phyloP scores from a whole-genome alignment of 2,888 invertebrate species.

The Drosophila melanosoma region DNA sequence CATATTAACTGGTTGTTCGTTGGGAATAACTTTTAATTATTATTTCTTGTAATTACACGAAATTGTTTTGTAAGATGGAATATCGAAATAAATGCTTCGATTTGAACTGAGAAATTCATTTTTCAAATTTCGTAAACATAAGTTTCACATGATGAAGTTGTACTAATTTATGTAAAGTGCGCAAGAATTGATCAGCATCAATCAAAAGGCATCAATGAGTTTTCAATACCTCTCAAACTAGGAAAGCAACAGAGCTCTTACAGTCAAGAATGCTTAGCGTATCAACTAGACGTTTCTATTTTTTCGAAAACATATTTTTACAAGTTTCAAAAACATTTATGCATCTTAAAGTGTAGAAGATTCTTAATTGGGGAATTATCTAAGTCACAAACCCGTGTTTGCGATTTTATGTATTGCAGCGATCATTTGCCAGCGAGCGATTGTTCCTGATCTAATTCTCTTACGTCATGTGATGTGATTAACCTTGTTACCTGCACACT shows the following conservation, averaged over 20 bases:
- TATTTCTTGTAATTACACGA: neutral
- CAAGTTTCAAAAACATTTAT: neutral
- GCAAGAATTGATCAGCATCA: neutral
- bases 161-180: neutral
- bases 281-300: neutral
- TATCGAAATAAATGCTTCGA: neutral
- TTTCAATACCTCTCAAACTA: neutral
- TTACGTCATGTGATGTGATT: neutral
- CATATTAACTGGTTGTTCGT: neutral
- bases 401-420: neutral
- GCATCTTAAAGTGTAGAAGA: neutral
- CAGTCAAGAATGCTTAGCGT: neutral
- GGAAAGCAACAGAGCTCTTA: neutral
- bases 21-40: neutral
- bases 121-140: neutral
- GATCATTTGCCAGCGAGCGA: neutral
- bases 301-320: neutral
- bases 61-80: neutral
- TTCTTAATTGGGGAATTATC: neutral
- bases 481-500: neutral
- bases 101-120: neutral
- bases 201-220: rapidly evolving
- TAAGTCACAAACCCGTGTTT: neutral
- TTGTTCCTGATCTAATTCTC: neutral
- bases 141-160: neutral